These are phyloP conservation scores for Platichthys stellatus DNA, from an alignment of 2,113 vertebrate species.

Conservation along the genomic window DNA sequence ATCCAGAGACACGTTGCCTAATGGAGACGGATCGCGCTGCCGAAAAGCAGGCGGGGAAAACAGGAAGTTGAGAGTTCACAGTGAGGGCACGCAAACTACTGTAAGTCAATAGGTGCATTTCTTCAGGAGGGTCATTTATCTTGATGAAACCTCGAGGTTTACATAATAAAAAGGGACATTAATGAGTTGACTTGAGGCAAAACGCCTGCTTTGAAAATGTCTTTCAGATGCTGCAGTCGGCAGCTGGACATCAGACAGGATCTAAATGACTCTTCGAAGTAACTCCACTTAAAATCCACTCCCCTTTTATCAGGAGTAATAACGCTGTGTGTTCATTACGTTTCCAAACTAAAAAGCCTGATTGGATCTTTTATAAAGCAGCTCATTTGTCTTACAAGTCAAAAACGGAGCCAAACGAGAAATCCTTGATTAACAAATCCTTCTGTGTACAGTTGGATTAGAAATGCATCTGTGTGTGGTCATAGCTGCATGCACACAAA, in stretches of 20 bases:
- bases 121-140: slow-evolving; percentile 77
- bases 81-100: slow-evolving; percentile 84
- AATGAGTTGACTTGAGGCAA: slow-evolving; percentile 81
- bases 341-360: slow-evolving; percentile 52
- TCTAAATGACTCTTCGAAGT: slow-evolving; percentile 73
- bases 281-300: slow-evolving; percentile 69
- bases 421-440: slow-evolving; percentile 62
- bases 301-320: slow-evolving; percentile 61
- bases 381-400: slow-evolving; percentile 63
- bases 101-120: slow-evolving; percentile 85
- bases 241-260: slow-evolving; percentile 79
- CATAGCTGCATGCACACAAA: slow-evolving; percentile 48
- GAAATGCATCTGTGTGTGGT: slow-evolving; percentile 70
- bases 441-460: slow-evolving; percentile 45
- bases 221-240: slow-evolving; percentile 81
- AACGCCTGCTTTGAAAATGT: slow-evolving; percentile 78
- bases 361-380: slow-evolving; percentile 68
- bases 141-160: slow-evolving; percentile 70
- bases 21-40: slow-evolving; percentile 78
- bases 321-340: slow-evolving; percentile 58
- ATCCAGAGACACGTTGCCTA: slow-evolving; percentile 72
- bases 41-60: slow-evolving; percentile 79
- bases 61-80: slow-evolving; percentile 85
- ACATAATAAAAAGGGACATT: slow-evolving; percentile 83
- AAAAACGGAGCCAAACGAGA: slow-evolving; percentile 55